Conservation (phyloP, 2,797 vertebrate species). For the Alauda arvensis region DNA sequence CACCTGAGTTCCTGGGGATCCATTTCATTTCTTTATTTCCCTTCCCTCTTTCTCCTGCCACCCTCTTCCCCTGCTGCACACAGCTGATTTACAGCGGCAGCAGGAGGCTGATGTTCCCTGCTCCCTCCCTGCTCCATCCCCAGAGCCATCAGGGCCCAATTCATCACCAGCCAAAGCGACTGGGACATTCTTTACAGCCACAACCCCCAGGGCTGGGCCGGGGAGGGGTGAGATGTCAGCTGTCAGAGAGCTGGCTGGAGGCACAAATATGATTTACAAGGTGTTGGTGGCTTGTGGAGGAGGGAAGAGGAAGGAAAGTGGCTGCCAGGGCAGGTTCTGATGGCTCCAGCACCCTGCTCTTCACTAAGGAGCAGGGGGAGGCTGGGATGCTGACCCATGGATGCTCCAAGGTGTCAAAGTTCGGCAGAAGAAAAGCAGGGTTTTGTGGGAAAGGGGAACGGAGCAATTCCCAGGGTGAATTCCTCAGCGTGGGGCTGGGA, state of each 20-base stretch:
- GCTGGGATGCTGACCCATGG: not conserved
- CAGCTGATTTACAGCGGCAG: not conserved
- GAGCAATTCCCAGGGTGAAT: not conserved
- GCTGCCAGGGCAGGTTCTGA: not conserved
- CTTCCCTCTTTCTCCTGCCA: not conserved
- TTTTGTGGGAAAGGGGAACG: not conserved
- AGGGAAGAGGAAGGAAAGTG: not conserved
- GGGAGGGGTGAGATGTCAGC: not conserved
- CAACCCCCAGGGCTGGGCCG: not conserved
- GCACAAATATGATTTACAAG: conserved; percentile 40
- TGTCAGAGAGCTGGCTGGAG: conserved; percentile 21
- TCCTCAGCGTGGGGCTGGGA: not conserved
- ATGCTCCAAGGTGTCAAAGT: not conserved
- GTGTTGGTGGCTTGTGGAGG: not conserved
- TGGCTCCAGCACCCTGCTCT: not conserved
- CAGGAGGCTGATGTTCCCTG: not conserved
- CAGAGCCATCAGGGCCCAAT: not conserved
- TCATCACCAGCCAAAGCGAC: not conserved
- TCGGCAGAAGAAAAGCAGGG: not conserved
- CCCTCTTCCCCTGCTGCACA: not conserved
- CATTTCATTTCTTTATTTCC: not conserved
- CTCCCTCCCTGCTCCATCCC: not conserved
- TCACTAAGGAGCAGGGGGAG: not conserved
- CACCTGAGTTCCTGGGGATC: not conserved
- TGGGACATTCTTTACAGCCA: not conserved